Percentiles rank a stretch among this genome's conserved stretches.
phyloP scores from a whole-genome alignment of 1,140 invertebrate genomes.

The Agrypnia vestita region DNA sequence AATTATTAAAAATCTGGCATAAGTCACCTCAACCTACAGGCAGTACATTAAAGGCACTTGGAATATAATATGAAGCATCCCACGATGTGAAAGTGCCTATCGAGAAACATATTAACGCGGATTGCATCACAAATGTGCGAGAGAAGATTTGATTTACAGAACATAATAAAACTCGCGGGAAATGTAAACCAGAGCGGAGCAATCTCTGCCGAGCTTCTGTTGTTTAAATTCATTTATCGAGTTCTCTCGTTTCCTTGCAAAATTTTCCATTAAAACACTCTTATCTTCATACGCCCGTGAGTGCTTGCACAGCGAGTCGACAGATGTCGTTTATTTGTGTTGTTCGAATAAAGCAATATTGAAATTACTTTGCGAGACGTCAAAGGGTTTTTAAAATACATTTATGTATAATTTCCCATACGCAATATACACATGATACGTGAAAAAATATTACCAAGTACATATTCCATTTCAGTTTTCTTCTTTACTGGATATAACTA shows the following conservation, averaged over 20 bases:
- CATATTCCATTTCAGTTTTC: too few relatives aligned
- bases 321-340: conserved; percentile 30
- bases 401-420: too few relatives aligned
- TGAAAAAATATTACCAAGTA: too few relatives aligned
- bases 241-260: conserved; percentile 34
- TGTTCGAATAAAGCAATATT: conserved; percentile 23
- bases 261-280: conserved; percentile 25
- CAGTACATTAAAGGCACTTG: too few relatives aligned
- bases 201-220: conserved; percentile 8
- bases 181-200: conserved; percentile 16
- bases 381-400: conserved; percentile 6
- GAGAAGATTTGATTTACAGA: conserved; percentile 15
- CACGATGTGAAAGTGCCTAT: not conserved
- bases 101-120: conserved; percentile 3
- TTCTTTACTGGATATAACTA: too few relatives aligned
- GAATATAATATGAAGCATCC: too few relatives aligned
- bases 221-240: conserved; percentile 34
- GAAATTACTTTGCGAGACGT: conserved; percentile 8
- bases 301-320: conserved; percentile 22
- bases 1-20: too few relatives aligned
- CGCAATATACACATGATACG: too few relatives aligned
- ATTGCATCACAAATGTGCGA: conserved; percentile 17
- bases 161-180: conserved; percentile 15
- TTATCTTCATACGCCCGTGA: conserved; percentile 18
- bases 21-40: too few relatives aligned